Base-by-base conservation (phyloP, 1,140 invertebrate species). In the Zeugodacus cucurbitae region DNA sequence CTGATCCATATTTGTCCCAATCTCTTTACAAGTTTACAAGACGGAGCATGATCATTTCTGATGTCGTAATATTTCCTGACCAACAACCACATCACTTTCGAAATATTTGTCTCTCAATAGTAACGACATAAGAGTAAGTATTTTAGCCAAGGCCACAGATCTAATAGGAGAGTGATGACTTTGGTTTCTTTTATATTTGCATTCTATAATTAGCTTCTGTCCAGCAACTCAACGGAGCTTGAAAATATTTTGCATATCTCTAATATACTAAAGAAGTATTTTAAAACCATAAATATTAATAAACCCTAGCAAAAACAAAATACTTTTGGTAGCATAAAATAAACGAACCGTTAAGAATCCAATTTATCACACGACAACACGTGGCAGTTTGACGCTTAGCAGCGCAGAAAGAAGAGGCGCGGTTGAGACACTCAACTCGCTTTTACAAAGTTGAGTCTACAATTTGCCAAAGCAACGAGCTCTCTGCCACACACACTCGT, bases 301-400 rank as follows among this genome's bases (percentile, higher is more conserved):
- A 54, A 54, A 54, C 14, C 20, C 48, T 54, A 54, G 20, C 48
- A 54, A 54, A 54, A 54, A 54, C 48, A 54, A 54, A 54, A 54
- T 54, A 54, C 2, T 17, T 17, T 54, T 54, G 3, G 48, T 54
- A 17, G 14, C 41, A 34, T 8, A 54, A 54, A 32, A 82, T 48
- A 82, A 82, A 48, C 74, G 41, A 48, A 26, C 7, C 74, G 74
- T 82, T 48, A 82, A 82, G 48, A 82, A 48, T 82, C 74, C 14
- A 22, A 82, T 82, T 82, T 82, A 54, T 82, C 74, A 82, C 8
- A 26, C 22, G 22, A 10, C 41, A 26, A 82, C 41, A 48, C 26
- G 74, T 48, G 74, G 37, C 22, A 8, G 37, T 7, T 26, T 82
- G 74, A 7, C 22, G 37, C 37, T 22, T n/a, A n/a, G 3, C 7